phyloP scores from a whole-genome alignment of 2,797 vertebrate genomes.

The Centropyge bicolor region DNA sequence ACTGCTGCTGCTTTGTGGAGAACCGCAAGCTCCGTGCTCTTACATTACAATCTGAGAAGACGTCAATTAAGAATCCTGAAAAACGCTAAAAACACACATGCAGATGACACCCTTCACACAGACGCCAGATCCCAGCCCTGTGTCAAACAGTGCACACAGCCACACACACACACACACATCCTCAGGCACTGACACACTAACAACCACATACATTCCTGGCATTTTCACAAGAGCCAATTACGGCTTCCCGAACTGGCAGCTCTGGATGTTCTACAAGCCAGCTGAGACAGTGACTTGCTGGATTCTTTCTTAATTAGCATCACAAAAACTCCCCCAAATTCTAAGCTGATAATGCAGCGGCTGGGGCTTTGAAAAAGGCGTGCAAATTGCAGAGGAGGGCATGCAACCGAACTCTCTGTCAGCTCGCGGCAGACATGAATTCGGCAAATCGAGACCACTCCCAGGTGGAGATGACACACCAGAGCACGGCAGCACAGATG shows the following conservation, averaged over 20 bases:
- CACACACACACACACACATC: constrained; percentile 61
- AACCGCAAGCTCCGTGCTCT: constrained; percentile 8
- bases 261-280: constrained; percentile 49
- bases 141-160: constrained; percentile 48
- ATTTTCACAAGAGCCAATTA: constrained; percentile 73
- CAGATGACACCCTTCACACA: constrained; percentile 18
- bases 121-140: constrained; percentile 27
- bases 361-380: constrained; percentile 29
- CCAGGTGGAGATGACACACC: constrained; percentile 36
- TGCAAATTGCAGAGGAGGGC: constrained; percentile 20
- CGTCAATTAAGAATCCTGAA: constrained; percentile 25
- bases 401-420: not conserved
- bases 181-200: constrained; percentile 53
- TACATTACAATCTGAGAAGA: constrained; percentile 32
- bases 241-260: constrained; percentile 45
- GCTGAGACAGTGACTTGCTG: constrained; percentile 39
- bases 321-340: constrained; percentile 48
- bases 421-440: constrained; percentile 24
- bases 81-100: constrained; percentile 13
- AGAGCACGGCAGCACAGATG: constrained; percentile 30
- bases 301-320: constrained; percentile 61
- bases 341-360: constrained; percentile 33
- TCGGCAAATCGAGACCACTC: constrained; percentile 23
- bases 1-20: constrained; percentile 22
- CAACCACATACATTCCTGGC: constrained; percentile 74